Conservation (phyloP, 2,888 invertebrate species). For the Ichneumoninae sp. region DNA sequence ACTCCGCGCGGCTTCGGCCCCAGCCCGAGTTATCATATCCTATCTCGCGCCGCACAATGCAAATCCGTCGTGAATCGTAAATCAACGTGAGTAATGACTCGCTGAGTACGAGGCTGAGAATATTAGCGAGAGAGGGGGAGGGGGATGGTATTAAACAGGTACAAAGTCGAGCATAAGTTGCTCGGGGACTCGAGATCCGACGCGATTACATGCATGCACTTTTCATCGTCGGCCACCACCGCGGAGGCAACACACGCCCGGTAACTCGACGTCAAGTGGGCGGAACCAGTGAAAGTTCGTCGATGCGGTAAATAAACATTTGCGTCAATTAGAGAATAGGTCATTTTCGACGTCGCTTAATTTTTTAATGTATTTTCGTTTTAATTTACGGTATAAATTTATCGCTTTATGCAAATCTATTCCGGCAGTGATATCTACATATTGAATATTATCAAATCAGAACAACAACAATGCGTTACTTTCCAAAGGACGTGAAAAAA, state of each 20-base stretch:
- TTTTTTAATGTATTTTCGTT: not conserved
- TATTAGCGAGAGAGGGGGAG: slow-evolving; percentile 38
- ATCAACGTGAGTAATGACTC: slow-evolving; percentile 66
- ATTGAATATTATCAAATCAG: too few species aligned
- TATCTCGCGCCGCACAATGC: slow-evolving; percentile 51
- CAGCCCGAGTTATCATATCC: slow-evolving; percentile 58
- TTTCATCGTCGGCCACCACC: slow-evolving; percentile 25
- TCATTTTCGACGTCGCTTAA: not conserved
- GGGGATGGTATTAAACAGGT: slow-evolving; percentile 41
- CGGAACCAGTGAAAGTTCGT: not conserved
- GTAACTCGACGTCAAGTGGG: slow-evolving; percentile 11
- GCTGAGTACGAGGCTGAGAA: slow-evolving; percentile 49
- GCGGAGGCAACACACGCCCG: not conserved
- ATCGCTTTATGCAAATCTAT: not conserved
- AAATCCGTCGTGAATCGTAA: slow-evolving; percentile 55
- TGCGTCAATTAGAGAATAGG: slow-evolving; percentile 12
- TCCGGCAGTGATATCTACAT: not conserved
- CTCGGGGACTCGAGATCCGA: slow-evolving; percentile 30
- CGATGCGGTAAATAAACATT: slow-evolving; percentile 5
- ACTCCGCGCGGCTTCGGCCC: not conserved
- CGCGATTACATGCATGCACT: slow-evolving; percentile 36
- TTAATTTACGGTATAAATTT: not conserved
- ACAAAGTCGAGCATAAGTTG: slow-evolving; percentile 52
- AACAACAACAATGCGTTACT: too few species aligned
- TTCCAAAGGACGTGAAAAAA: too few species aligned